Percentiles rank a stretch among this genome's conserved stretches.
Evolutionary conservation across 1,140 invertebrate species (phyloP).

Genomic region (Palaemon carinicauda): DNA sequence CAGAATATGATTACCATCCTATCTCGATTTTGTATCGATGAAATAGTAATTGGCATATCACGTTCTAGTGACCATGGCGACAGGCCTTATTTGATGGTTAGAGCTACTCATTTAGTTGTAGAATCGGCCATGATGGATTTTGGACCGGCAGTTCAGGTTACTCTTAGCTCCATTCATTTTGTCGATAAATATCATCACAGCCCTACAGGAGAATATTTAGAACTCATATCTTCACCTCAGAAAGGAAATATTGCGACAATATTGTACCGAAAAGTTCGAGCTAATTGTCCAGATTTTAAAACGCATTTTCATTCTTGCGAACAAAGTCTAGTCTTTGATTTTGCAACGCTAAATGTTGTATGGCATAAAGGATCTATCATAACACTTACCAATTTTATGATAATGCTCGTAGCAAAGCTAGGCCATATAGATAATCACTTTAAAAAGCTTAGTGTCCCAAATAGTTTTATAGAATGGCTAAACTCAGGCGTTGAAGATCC

Average conservation of each 20-base stretch:
- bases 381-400: slow-evolving; percentile 74
- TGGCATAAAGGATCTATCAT: slow-evolving; percentile 79
- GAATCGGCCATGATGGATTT: slow-evolving; percentile 82
- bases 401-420: slow-evolving; percentile 38
- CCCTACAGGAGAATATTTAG: slow-evolving; percentile 78
- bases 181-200: slow-evolving; percentile 82
- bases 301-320: slow-evolving; percentile 83
- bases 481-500: slow-evolving; percentile 39
- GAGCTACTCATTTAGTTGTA: slow-evolving; percentile 74
- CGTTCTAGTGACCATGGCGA: slow-evolving; percentile 74
- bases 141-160: slow-evolving; percentile 80
- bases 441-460: slow-evolving; percentile 34
- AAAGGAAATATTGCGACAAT: slow-evolving; percentile 72
- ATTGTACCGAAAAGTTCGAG: slow-evolving; percentile 78
- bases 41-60: slow-evolving; percentile 65
- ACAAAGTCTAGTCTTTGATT: slow-evolving; percentile 77
- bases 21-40: slow-evolving; percentile 77
- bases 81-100: slow-evolving; percentile 79
- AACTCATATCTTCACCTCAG: slow-evolving; percentile 74
- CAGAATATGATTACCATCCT: slow-evolving; percentile 78
- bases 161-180: slow-evolving; percentile 76
- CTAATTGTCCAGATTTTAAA: slow-evolving; percentile 84
- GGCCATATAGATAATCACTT: slow-evolving; percentile 35
- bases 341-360: slow-evolving; percentile 73
- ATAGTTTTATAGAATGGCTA: slow-evolving; percentile 38